Evolutionary conservation across 2,113 vertebrate genomes (phyloP), one percentile per base, ranked within the genome.

Genomic region (Opisthocomus hoazin): DNA sequence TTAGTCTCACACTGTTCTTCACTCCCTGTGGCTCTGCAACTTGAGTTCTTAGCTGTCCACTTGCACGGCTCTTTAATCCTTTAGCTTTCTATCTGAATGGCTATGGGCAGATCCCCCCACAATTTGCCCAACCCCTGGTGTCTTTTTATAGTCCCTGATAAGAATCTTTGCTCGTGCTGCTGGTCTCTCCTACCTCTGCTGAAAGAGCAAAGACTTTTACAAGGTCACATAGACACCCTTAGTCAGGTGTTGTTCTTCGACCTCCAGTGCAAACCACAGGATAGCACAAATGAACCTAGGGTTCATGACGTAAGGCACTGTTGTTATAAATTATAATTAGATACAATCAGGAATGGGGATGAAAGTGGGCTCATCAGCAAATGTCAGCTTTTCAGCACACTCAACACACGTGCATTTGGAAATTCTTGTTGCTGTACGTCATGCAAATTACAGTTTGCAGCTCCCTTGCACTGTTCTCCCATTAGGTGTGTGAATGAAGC

Each of bases 401-500:
- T 71, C 11, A 43, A 68, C 34, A 16, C 51, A 83, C 1, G 3
- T 86, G 68, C 34, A 68, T 56, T 66, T 75, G 87, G 56, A 87
- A 81, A 84, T 64, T 87, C 69, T 26, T 64, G 56, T 26, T 74
- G 46, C 68, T 82, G 34, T 54, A 89, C 57, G 27, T 91, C 81
- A 56, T 29, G 70, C 5, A 4, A 79, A 91, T 79, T 75, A 80
- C 29, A 64, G 81, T 60, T 56, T 94, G 73, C 73, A 91, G 65
- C 64, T 96, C 61, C 68, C 30, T 71, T 68, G 69, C 57, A 43
- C 73, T 78, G 39, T 60, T 96, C 50, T 91, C 57, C 74, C 74
- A 93, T 85, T 69, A 90, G 70, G 84, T 95, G 63, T 64, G 74
- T 82, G 81, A 95, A 75, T 48, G 77, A 95, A 94, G 87, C 69